These are phyloP conservation scores for Nannoperca australis DNA, from an alignment of 2,797 vertebrate genomes.

Conservation along the genomic window DNA sequence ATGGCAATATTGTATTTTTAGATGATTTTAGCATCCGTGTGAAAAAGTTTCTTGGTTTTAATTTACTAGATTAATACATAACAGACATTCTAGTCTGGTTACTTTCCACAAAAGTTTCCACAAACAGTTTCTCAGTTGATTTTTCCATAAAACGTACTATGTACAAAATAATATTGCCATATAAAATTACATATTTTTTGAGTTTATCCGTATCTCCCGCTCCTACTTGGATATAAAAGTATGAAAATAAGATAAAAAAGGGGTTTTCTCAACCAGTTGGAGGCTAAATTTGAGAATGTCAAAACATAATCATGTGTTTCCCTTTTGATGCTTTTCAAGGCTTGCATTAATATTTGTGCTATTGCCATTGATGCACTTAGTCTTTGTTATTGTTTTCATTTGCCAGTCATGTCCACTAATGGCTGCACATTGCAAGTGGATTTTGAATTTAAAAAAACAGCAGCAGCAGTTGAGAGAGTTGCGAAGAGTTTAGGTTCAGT, in stretches of 20 bases:
- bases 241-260: neutral
- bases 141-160: neutral
- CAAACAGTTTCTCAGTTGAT: neutral
- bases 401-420: neutral
- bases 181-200: neutral
- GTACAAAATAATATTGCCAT: neutral
- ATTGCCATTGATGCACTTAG: neutral
- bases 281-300: neutral
- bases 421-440: constrained; percentile 22
- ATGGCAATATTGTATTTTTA: neutral
- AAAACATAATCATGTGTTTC: constrained; percentile 39
- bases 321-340: constrained; percentile 42
- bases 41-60: neutral
- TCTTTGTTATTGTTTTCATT: constrained; percentile 18
- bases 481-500: neutral
- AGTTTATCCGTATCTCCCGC: neutral
- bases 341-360: constrained; percentile 6
- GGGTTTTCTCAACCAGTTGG: neutral
- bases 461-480: neutral
- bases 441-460: neutral
- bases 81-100: neutral
- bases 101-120: neutral
- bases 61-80: neutral
- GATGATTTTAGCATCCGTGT: neutral
- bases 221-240: neutral